Percentiles rank a stretch among this genome's conserved stretches.
phyloP scores from a whole-genome alignment of 2,797 vertebrate species.

The Gephyroberyx darwinii region DNA sequence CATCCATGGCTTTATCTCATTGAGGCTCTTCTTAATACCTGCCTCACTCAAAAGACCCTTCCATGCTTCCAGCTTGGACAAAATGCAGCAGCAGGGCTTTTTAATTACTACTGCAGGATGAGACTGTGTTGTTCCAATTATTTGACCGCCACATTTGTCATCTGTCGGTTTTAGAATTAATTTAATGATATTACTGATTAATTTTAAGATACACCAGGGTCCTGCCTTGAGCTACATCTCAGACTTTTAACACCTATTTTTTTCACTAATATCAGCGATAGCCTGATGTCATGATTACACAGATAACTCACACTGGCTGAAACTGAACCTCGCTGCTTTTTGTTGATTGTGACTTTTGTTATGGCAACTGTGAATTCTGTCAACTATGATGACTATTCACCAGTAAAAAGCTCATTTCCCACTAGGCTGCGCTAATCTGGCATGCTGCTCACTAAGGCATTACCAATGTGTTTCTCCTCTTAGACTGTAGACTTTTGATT shows the following conservation, averaged over 20 bases:
- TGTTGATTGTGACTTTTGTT: background rate
- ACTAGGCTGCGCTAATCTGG: conserved; percentile 46
- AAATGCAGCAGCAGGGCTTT: too few species aligned
- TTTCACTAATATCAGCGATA: background rate
- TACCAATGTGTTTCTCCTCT: conserved; percentile 12
- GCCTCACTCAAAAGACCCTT: too few species aligned
- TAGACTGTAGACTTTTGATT: conserved; percentile 38
- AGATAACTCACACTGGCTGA: background rate
- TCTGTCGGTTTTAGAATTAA: conserved; percentile 10
- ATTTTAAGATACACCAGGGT: conserved; percentile 2
- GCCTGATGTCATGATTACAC: background rate
- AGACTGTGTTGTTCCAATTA: too few species aligned
- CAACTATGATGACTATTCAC: conserved; percentile 38
- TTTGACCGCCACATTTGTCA: background rate
- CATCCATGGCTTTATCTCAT: too few species aligned
- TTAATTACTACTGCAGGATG: too few species aligned
- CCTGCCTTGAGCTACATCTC: conserved; percentile 9
- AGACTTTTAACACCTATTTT: background rate
- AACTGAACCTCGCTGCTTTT: background rate
- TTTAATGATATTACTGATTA: conserved; percentile 15
- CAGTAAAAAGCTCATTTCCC: conserved; percentile 51
- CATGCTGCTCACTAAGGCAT: conserved; percentile 42
- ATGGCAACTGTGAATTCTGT: conserved; percentile 35
- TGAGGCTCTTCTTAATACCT: too few species aligned
- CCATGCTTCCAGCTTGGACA: too few species aligned